These are phyloP conservation scores for Phasia obesa DNA, from an alignment of 2,888 invertebrate species.

Conservation along the genomic window DNA sequence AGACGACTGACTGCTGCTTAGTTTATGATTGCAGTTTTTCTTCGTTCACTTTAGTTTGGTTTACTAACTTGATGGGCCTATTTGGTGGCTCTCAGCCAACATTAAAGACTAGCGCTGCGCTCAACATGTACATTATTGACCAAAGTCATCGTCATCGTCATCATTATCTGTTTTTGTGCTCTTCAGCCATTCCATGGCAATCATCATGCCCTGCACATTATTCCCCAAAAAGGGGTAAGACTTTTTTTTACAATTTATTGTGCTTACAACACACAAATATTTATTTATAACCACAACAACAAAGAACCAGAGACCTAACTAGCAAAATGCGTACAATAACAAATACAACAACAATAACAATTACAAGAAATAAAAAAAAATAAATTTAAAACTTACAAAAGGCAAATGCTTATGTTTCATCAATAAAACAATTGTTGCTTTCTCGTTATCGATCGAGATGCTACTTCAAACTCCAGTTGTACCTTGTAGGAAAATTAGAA, in stretches of 20 bases:
- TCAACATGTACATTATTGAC: conserved; percentile 62
- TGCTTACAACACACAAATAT: conserved; percentile 67
- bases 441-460: conserved; percentile 49
- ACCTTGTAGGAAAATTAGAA: conserved; percentile 20
- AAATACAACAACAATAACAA: not conserved
- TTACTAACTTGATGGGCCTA: conserved; percentile 46
- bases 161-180: conserved; percentile 27
- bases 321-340: conserved; percentile 48
- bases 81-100: conserved; percentile 58
- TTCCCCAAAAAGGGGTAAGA: conserved; percentile 65
- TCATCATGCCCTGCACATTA: conserved; percentile 45
- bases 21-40: too few species aligned
- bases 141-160: conserved; percentile 49
- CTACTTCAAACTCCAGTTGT: not conserved
- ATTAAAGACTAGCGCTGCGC: conserved; percentile 57
- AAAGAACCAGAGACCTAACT: conserved; percentile 36
- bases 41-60: conserved; percentile 44
- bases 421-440: conserved; percentile 58
- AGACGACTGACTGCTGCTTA: conserved; percentile 41
- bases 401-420: conserved; percentile 62
- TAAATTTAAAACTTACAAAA: conserved; percentile 29
- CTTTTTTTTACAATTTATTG: conserved; percentile 65
- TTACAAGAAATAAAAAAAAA: not conserved
- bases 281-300: conserved; percentile 66
- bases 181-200: conserved; percentile 19